These are phyloP conservation scores for Emydocephalus ijimae DNA, from an alignment of 2,113 vertebrate genomes.

Conservation along the genomic window DNA sequence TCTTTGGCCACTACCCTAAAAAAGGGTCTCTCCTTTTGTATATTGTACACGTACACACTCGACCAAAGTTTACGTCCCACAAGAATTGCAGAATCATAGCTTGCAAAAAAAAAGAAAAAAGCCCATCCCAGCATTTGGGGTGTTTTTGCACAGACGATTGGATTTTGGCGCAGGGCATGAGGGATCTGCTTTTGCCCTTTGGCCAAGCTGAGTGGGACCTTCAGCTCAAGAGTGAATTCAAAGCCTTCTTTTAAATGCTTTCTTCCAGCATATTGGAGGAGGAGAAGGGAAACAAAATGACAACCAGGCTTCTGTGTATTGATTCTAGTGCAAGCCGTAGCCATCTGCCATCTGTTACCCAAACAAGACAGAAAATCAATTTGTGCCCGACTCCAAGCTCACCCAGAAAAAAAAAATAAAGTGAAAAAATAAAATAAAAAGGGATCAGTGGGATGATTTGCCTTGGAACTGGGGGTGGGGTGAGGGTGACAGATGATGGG, in stretches of 20 bases:
- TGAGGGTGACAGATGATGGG: neutral
- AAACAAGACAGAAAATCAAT: constrained; percentile 16
- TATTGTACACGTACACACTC: neutral
- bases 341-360: neutral
- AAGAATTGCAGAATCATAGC: neutral
- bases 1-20: neutral
- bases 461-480: neutral
- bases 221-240: neutral
- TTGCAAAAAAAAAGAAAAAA: neutral
- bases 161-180: neutral
- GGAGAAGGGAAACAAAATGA: too few relatives aligned
- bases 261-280: neutral
- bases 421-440: neutral
- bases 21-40: neutral
- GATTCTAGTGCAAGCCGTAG: neutral
- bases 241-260: neutral
- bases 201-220: neutral
- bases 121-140: neutral
- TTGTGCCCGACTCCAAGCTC: neutral
- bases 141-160: neutral
- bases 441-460: neutral
- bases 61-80: neutral
- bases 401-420: neutral
- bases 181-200: neutral
- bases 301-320: neutral